Percentiles rank a stretch among this genome's conserved stretches.
Evolutionary conservation across 1,140 invertebrate species (phyloP).

Genomic region (Drosophila ogumai): DNA sequence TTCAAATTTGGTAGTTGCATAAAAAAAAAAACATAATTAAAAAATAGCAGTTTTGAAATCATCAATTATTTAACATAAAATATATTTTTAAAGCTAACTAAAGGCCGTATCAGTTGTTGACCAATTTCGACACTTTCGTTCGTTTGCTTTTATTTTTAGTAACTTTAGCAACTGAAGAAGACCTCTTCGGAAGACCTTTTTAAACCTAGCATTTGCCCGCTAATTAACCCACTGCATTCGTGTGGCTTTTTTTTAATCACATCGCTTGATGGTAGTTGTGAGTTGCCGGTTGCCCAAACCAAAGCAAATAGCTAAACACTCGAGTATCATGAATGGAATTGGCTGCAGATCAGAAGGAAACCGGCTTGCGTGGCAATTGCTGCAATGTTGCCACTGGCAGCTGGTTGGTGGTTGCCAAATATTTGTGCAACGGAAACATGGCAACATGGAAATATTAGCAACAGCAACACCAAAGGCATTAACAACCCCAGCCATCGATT

Average conservation of each 20-base stretch:
- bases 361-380: conserved; percentile 45
- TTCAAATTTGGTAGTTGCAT: too few relatives aligned
- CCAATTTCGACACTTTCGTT: conserved; percentile 16
- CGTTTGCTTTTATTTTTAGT: conserved; percentile 19
- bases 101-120: neutral
- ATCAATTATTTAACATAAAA: neutral
- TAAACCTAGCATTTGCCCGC: conserved; percentile 51
- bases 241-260: conserved; percentile 41
- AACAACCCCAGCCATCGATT: conserved; percentile 18
- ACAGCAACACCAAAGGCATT: conserved; percentile 21
- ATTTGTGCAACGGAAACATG: conserved; percentile 53
- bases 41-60: neutral
- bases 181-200: conserved; percentile 17
- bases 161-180: conserved; percentile 16
- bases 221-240: conserved; percentile 52
- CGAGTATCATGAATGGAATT: conserved; percentile 21
- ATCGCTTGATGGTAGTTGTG: conserved; percentile 5
- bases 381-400: conserved; percentile 43
- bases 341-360: conserved; percentile 34
- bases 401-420: conserved; percentile 48
- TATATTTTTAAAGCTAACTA: neutral
- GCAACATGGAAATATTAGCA: conserved; percentile 33
- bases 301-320: conserved; percentile 43
- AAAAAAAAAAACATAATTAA: too few relatives aligned
- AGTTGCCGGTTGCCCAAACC: conserved; percentile 19